Conservation (phyloP, 2,113 vertebrate species). For the Mastomys coucha region DNA sequence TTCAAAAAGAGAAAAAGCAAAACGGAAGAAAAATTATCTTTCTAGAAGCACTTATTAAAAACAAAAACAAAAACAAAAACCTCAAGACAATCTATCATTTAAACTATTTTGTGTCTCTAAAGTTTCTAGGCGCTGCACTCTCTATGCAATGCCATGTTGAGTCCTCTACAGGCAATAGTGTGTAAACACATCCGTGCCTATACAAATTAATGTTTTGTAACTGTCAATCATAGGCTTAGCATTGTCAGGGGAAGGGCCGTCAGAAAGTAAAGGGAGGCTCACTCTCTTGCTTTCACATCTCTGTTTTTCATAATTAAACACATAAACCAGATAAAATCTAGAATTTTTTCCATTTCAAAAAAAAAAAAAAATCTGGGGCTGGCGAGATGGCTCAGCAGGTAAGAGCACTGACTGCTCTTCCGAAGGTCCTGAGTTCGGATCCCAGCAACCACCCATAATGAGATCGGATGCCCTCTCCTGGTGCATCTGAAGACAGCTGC, state of each 20-base stretch:
- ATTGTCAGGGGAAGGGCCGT: background rate
- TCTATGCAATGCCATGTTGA: background rate
- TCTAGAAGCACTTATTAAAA: constrained; percentile 36
- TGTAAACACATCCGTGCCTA: background rate
- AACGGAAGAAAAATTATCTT: constrained; percentile 66
- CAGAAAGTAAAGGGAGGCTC: background rate
- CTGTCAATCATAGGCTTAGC: accelerated
- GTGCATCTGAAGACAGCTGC: too few species aligned
- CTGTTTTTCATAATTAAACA: constrained; percentile 43
- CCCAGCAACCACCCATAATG: too few species aligned
- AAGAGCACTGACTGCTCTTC: too few species aligned
- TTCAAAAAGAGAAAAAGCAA: background rate
- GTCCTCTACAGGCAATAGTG: background rate
- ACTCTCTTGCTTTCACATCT: background rate
- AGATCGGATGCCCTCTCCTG: too few species aligned
- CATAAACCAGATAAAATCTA: constrained; percentile 36
- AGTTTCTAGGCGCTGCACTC: constrained; percentile 49
- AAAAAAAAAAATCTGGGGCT: too few species aligned
- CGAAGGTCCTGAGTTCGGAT: too few species aligned
- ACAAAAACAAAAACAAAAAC: too few species aligned
- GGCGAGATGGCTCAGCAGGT: too few species aligned
- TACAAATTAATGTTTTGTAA: background rate
- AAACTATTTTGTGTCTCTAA: constrained; percentile 69
- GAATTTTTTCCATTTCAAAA: background rate
- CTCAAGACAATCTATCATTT: constrained; percentile 61